These are phyloP conservation scores for Ceramica pisi DNA, from an alignment of 2,888 invertebrate genomes.

Conservation along the genomic window DNA sequence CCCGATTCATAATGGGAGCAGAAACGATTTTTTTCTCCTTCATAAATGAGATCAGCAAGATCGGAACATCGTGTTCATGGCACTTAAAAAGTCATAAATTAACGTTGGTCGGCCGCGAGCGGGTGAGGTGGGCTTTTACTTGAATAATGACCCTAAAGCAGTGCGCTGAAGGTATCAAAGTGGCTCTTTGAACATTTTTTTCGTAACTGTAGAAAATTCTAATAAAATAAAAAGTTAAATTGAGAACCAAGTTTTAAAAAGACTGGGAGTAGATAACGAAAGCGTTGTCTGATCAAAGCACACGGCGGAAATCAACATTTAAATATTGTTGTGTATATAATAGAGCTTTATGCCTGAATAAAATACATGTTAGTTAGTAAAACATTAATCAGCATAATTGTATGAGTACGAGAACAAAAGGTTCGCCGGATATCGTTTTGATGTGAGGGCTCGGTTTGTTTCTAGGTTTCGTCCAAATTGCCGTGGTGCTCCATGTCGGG, in stretches of 20 bases:
- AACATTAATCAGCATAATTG: slow-evolving; percentile 38
- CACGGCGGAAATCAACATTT: not conserved
- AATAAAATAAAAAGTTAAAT: slow-evolving; percentile 26
- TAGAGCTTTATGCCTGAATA: slow-evolving; percentile 3
- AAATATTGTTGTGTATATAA: not conserved
- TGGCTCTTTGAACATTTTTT: slow-evolving; percentile 66
- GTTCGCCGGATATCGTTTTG: slow-evolving; percentile 52
- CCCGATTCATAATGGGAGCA: slow-evolving; percentile 56
- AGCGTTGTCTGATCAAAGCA: slow-evolving; percentile 16
- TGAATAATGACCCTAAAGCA: slow-evolving; percentile 79
- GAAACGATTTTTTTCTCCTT: slow-evolving; percentile 70
- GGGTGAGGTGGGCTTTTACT: slow-evolving; percentile 73
- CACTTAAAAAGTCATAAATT: slow-evolving; percentile 86
- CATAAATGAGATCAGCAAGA: slow-evolving; percentile 73
- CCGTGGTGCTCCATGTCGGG: slow-evolving; percentile 77
- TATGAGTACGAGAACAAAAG: slow-evolving; percentile 27
- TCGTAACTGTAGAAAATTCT: slow-evolving; percentile 33
- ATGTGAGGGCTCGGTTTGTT: slow-evolving; percentile 67
- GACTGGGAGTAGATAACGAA: slow-evolving; percentile 20
- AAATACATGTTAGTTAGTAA: slow-evolving; percentile 31
- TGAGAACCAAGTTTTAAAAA: slow-evolving; percentile 8
- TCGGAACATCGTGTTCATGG: slow-evolving; percentile 80
- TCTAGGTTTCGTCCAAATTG: slow-evolving; percentile 82
- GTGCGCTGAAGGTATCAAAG: slow-evolving; percentile 65
- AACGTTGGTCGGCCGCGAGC: slow-evolving; percentile 76